phyloP scores from a whole-genome alignment of 1,140 invertebrate species.

The Philopotamus ludificatus region DNA sequence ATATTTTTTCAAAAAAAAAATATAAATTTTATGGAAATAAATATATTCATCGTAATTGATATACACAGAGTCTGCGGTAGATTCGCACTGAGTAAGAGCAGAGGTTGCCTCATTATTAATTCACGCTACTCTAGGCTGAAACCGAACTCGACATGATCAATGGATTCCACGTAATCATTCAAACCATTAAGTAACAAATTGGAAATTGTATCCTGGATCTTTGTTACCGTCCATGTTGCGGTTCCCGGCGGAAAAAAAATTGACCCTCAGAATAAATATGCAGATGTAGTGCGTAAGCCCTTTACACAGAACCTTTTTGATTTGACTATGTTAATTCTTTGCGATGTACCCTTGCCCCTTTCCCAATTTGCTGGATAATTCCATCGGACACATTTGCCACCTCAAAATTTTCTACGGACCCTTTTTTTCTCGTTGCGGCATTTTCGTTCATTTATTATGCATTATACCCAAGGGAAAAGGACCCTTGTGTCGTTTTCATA shows the following conservation, averaged over 20 bases:
- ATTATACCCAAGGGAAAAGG: conserved; percentile 15
- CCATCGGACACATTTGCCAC: conserved; percentile 27
- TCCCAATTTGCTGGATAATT: conserved; percentile 26
- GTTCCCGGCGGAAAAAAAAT: too few species aligned
- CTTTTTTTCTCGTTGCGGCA: conserved; percentile 26
- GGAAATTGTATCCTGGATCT: too few species aligned
- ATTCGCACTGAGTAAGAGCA: not conserved
- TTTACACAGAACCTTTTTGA: conserved; percentile 3
- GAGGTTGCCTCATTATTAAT: not conserved
- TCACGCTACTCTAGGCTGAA: not conserved
- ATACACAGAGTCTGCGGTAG: not conserved
- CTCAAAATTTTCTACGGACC: conserved; percentile 17
- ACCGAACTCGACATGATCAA: too few species aligned
- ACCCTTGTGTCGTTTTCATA: conserved; percentile 5
- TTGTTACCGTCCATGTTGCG: too few species aligned
- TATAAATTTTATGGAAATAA: not conserved
- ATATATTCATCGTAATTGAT: not conserved
- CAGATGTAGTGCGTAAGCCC: not conserved
- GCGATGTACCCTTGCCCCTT: conserved; percentile 23
- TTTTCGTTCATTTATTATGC: conserved; percentile 35
- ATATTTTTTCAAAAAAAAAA: not conserved
- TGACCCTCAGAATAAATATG: not conserved
- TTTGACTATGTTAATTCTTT: conserved; percentile 27
- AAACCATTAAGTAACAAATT: too few species aligned
- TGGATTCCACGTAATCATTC: too few species aligned